Evolutionary conservation across 2,888 invertebrate genomes (phyloP), one percentile per base, ranked within the genome.

Genomic region (Drosophila stalkeri): DNA sequence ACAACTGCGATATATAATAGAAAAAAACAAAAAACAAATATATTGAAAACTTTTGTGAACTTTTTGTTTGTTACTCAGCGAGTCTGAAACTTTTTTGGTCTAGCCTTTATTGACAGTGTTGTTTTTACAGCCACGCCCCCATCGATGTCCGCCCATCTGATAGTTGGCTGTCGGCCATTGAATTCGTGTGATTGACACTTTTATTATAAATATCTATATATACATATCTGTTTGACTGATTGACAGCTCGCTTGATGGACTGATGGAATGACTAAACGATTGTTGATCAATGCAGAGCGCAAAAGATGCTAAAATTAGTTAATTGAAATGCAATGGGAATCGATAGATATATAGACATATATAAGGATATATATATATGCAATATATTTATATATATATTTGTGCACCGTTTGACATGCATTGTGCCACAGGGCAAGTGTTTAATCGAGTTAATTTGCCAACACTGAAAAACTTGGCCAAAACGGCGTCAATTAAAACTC

Each of bases 401-500:
- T 35, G n/a, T 16, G 64, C 73, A 73, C 68, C 61, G 74, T 74
- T 81, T 73, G 72, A 63, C 70, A 67, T 72, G 64, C 44, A 62
- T n/a, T 16, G 23, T 63, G 71, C 23, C 67, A 46, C 20, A 52
- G 37, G 51, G 27, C 52, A 11, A 18, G 18, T 27, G 49, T 33
- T 39, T 37, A 39, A 59, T 43, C 56, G 62, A 59, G 51, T 64
- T 64, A 70, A 77, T 79, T 51, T 61, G 68, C 54, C 68, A 64
- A 65, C 65, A 68, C 66, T 77, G 74, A 77, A 77, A 77, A 76
- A 72, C 67, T 72, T 79, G 72, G 59, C 63, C 62, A 73, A 73
- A 78, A 55, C 75, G 87, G 56, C 72, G 71, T 73, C 90, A 88
- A 88, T 90, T 90, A 88, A 81, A 88, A 88, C 85, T 77, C 86